Base-by-base conservation (phyloP, 2,797 vertebrate genomes). In the Gephyroberyx darwinii region DNA sequence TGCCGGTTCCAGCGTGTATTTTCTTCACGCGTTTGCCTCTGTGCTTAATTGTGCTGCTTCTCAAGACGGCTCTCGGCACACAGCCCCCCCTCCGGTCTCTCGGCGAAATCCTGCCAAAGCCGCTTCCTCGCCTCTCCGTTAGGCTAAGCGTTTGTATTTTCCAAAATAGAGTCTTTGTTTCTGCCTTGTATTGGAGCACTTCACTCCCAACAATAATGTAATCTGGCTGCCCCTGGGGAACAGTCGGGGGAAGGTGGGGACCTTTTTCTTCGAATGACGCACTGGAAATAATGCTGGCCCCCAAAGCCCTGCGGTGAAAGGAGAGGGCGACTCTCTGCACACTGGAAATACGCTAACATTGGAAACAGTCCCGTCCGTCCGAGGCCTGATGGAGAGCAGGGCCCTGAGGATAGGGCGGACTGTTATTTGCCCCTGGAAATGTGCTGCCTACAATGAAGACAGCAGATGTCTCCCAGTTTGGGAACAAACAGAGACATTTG, bases 271-370 rank as follows among this genome's bases (percentile, higher is more conserved):
- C 4, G 8, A 77, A 74, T 90, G 84, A 89, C 69, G 78, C 74
- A 90, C 66, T 86, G 74, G 81, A 88, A 89, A 89, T 71, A 82
- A 71, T 17, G 31, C 65, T 30, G 69, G 60, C 50, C 81, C 75
- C 84, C 53, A 67, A 72, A 82, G 77, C 55, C 59, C 26, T 51
- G 74, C 37, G 58, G 74, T 78, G 48, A 57, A 78, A 76, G 61
- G 56, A 59, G 67, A 80, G 35, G 69, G 72, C 26, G 48, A 78
- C 70, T 75, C 68, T 83, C 63, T 75, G 82, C 78, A 75, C 75
- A 67, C 54, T 26, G 26, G 26, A 26, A 26, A 26, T 26, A 26
- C 26, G 4, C 26, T 26, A 26, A 26, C 26, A 4, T 86, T 75
- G 73, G 81, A 85, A 83, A 67, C 37, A 17, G 58, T 74, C 71